phyloP scores from a whole-genome alignment of 2,113 vertebrate genomes.

The Anas platyrhynchos region DNA sequence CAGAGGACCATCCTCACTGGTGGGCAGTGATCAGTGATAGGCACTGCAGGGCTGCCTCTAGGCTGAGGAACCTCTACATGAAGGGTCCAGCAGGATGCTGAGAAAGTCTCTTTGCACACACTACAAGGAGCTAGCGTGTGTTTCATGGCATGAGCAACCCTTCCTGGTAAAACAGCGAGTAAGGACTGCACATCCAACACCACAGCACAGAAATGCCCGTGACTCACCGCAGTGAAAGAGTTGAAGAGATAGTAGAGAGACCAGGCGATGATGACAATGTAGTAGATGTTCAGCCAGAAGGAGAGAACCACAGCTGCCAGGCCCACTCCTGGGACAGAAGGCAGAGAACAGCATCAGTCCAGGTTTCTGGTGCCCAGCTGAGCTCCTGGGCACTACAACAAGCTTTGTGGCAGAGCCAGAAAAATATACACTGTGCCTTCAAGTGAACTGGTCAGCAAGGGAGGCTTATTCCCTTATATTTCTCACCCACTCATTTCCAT shows the following conservation, averaged over 20 bases:
- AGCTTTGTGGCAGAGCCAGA: neutral
- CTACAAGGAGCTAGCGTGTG: neutral
- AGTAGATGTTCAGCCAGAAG: slow-evolving; percentile 94
- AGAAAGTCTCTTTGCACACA: neutral
- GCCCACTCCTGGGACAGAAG: slow-evolving; percentile 80
- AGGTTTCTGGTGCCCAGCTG: neutral
- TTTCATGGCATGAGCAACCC: neutral
- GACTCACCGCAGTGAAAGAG: slow-evolving; percentile 84
- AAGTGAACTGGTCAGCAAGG: neutral
- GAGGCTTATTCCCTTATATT: rapidly evolving
- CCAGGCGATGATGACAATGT: slow-evolving; percentile 93
- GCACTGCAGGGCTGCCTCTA: neutral
- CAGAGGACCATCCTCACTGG: neutral
- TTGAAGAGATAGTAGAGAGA: slow-evolving; percentile 91
- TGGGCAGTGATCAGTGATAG: neutral
- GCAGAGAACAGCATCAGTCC: neutral
- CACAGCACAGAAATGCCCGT: neutral
- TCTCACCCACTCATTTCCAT: neutral
- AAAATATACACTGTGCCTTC: neutral
- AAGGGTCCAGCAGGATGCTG: neutral
- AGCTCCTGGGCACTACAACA: rapidly evolving
- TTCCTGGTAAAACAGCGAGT: neutral
- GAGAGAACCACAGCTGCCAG: slow-evolving; percentile 88
- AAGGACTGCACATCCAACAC: neutral
- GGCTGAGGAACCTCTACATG: neutral